Conservation (phyloP, 2,888 invertebrate genomes). For the Metopia argyrocephala region DNA sequence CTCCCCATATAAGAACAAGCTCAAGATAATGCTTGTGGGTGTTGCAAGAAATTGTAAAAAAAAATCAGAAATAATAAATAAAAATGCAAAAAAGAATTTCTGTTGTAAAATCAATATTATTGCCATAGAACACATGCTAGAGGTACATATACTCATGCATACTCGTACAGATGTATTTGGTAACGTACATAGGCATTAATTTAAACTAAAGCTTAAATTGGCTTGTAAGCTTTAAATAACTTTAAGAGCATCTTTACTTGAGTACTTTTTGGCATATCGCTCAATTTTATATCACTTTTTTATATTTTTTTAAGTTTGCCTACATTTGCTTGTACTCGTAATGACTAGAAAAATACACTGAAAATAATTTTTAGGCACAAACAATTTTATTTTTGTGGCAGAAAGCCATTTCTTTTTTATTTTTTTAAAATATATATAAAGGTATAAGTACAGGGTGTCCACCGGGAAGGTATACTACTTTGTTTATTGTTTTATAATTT, state of each 20-base stretch:
- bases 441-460: too few relatives aligned
- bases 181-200: slow-evolving; percentile 46
- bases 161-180: neutral
- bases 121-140: neutral
- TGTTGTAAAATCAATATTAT: slow-evolving; percentile 29
- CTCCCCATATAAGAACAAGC: slow-evolving; percentile 49
- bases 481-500: too few relatives aligned
- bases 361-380: too few relatives aligned
- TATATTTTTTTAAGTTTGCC: slow-evolving; percentile 13
- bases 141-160: neutral
- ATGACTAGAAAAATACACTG: slow-evolving; percentile 30
- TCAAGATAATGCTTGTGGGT: slow-evolving; percentile 59
- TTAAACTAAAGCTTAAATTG: slow-evolving; percentile 60
- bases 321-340: slow-evolving; percentile 2
- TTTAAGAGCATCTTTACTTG: slow-evolving; percentile 50
- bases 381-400: too few relatives aligned
- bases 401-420: too few relatives aligned
- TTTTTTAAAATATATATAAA: too few relatives aligned
- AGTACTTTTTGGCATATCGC: slow-evolving; percentile 42
- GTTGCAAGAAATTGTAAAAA: slow-evolving; percentile 47
- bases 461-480: too few relatives aligned
- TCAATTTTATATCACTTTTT: slow-evolving; percentile 26
- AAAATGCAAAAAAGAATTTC: slow-evolving; percentile 11
- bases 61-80: neutral
- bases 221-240: slow-evolving; percentile 60